Conservation (phyloP, 2,113 vertebrate species). For the Phalacrocorax carbo region DNA sequence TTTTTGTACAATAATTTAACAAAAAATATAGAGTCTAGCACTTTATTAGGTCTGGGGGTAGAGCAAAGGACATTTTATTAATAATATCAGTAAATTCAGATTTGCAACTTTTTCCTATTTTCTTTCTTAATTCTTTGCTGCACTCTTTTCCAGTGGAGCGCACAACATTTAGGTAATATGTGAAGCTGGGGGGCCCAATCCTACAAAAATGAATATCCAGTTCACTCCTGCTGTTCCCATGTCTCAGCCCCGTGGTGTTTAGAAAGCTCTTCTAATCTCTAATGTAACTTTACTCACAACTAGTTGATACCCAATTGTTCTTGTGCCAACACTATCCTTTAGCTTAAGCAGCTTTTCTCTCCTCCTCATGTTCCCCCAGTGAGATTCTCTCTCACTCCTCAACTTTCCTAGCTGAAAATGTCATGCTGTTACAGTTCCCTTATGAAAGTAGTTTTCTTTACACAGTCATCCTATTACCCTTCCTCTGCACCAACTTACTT, state of each 20-base stretch:
- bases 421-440: neutral
- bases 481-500: conserved; percentile 38
- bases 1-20: neutral
- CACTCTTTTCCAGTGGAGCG: neutral
- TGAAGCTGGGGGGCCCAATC: neutral
- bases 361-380: neutral
- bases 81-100: neutral
- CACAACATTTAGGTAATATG: neutral
- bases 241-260: neutral
- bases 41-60: neutral
- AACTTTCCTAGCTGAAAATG: neutral
- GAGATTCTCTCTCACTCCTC: neutral
- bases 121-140: neutral
- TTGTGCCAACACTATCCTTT: neutral
- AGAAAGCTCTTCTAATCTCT: neutral
- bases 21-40: neutral
- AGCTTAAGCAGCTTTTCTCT: conserved; percentile 20
- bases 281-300: neutral
- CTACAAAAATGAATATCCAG: neutral
- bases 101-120: neutral
- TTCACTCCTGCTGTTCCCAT: neutral
- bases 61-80: neutral
- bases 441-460: neutral
- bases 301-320: neutral
- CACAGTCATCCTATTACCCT: conserved; percentile 14